Evolutionary conservation across 2,888 invertebrate genomes (phyloP).

Genomic region (Tetragnatha montana): DNA sequence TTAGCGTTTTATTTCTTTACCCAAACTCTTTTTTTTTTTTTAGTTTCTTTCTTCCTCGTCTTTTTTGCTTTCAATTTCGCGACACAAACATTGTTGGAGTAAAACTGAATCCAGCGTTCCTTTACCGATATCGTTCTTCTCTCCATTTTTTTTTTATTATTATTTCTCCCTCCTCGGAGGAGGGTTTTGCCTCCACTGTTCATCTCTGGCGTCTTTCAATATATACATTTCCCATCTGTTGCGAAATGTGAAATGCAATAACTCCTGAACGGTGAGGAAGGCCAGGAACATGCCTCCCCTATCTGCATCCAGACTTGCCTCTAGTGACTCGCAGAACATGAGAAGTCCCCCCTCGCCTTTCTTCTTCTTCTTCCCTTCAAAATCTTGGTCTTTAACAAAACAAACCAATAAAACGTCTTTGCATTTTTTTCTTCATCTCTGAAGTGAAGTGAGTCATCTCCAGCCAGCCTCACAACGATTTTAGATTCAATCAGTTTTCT

Average conservation of each 20-base stretch:
- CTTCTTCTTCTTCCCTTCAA: neutral
- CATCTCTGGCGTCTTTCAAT: conserved; percentile 54
- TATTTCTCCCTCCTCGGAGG: neutral
- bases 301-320: conserved; percentile 39
- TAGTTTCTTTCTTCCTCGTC: neutral
- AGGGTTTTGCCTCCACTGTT: conserved; percentile 10
- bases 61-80: conserved; percentile 56
- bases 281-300: conserved; percentile 26
- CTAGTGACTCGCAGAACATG: conserved; percentile 26
- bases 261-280: conserved; percentile 34
- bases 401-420: conserved; percentile 27
- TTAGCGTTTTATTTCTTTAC: conserved; percentile 38
- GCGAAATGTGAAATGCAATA: conserved; percentile 61
- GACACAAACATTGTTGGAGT: conserved; percentile 55
- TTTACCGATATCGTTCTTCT: conserved; percentile 57
- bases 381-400: conserved; percentile 16
- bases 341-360: neutral
- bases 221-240: conserved; percentile 66
- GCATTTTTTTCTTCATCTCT: neutral
- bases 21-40: neutral
- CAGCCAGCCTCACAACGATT: conserved; percentile 11
- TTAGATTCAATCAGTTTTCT: conserved; percentile 40
- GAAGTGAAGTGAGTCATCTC: conserved; percentile 1
- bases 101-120: conserved; percentile 57
- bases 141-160: neutral